Base-by-base conservation (phyloP, 2,113 vertebrate genomes). In the Neodon shergylaensis region DNA sequence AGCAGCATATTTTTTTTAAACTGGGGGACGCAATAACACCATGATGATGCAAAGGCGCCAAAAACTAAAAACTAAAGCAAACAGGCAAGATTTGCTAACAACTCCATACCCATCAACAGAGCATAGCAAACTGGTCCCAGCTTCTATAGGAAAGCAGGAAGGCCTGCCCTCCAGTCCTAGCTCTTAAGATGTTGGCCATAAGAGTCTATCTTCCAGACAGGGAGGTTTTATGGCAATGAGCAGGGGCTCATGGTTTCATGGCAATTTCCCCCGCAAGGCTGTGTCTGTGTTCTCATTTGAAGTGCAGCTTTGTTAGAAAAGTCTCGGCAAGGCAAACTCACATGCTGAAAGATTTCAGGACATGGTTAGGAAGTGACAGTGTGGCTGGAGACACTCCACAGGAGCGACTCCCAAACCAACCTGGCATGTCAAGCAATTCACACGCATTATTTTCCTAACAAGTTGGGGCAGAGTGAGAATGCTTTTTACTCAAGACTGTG, bases 291-390 rank as follows among this genome's bases (percentile, higher is more conserved):
- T 93, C 52, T 78, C 66, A 66, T 31, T 77, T 39, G 21, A 91
- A n/a, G 16, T 61, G 33, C 28, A 16, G 33, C 72, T 78, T 84
- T 72, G 26, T n/a, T 74, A 87, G 68, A 79, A 1, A 89, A 72
- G 84, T 54, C 58, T 16, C 4, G 39, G 54, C 44, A 79, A 86
- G 92, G 11, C 61, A 81, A 72, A 54, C 73, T 47, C 1, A 52
- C 22, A 21, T 42, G 61, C 76, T 85, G 42, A 58, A 82, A 16
- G 58, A 21, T 76, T 96, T 95, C 74, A 70, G 94, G 87, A 95
- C 94, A 78, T 16, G 22, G 84, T 9, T 81, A n/a, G 42, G 72
- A 90, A 88, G 92, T 76, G 58, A 94, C 36, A 81, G 95, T 84
- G 61, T 94, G 73, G 68, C 78, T 82, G 76, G 92, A 86, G 88